A percentile compares a stretch with the other conserved stretches of the same genome.
Evolutionary conservation across 2,888 invertebrate species (phyloP).

Genomic region (Bombylius discolor): DNA sequence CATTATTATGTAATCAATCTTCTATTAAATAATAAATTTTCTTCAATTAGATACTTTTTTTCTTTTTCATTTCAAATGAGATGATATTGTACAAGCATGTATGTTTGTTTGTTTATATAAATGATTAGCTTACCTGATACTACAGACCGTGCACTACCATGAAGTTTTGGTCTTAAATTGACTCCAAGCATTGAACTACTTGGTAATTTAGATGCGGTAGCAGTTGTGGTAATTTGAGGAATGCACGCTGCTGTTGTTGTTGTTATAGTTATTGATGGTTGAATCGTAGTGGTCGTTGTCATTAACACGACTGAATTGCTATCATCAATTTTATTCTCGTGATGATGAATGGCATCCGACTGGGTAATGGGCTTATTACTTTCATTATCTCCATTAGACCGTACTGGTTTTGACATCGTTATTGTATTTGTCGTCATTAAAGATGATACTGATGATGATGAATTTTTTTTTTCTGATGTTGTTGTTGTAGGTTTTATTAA

Average conservation of each 20-base stretch:
- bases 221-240: conserved; percentile 4
- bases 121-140: conserved; percentile 30
- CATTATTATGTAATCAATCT: no score
- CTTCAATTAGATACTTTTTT: no score
- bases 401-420: not conserved
- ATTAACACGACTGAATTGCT: not conserved
- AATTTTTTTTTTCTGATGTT: no score
- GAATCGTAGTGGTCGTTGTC: conserved; percentile 8
- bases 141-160: conserved; percentile 33
- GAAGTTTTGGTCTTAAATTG: conserved; percentile 23
- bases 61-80: no score
- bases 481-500: not conserved
- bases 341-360: conserved; percentile 13
- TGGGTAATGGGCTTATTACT: conserved; percentile 8
- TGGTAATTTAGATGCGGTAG: conserved; percentile 1
- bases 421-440: not conserved
- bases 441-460: not conserved
- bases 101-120: no score
- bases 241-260: conserved; percentile 5
- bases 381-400: not conserved
- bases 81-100: no score
- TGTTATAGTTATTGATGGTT: not conserved
- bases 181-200: conserved; percentile 21
- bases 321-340: not conserved
- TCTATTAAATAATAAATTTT: no score